Conservation (phyloP, 2,888 invertebrate genomes). For the Perizoma flavofasciatum region DNA sequence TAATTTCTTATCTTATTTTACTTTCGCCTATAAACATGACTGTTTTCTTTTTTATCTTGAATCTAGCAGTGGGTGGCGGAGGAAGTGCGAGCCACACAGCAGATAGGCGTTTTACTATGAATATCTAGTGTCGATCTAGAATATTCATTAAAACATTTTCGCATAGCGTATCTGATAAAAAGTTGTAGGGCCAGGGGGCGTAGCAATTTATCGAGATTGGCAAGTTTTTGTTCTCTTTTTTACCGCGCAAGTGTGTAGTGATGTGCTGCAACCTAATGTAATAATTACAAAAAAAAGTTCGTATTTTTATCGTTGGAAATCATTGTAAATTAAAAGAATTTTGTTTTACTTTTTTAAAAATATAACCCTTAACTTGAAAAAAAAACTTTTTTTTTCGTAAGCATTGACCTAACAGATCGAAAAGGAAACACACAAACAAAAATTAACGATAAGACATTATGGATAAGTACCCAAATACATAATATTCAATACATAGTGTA, state of each 20-base stretch:
- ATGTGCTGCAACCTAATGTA: background rate
- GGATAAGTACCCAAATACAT: too few relatives aligned
- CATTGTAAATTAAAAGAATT: too few relatives aligned
- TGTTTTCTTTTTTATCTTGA: conserved; percentile 31
- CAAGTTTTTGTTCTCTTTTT: conserved; percentile 48
- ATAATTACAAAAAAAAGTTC: background rate
- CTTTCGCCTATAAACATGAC: background rate
- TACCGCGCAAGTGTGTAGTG: conserved; percentile 23
- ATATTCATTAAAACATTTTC: conserved; percentile 67
- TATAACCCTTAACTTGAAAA: too few relatives aligned
- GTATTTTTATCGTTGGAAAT: too few relatives aligned
- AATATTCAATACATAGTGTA: too few relatives aligned
- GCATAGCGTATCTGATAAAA: conserved; percentile 71
- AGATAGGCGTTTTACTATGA: conserved; percentile 57
- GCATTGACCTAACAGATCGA: too few relatives aligned
- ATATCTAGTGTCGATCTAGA: conserved; percentile 68
- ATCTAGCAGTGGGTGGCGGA: conserved; percentile 60
- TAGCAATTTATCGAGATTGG: conserved; percentile 72
- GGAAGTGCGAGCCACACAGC: conserved; percentile 48
- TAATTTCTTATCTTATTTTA: conserved; percentile 38
- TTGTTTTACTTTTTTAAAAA: too few relatives aligned
- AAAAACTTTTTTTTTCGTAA: too few relatives aligned
- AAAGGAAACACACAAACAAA: too few relatives aligned
- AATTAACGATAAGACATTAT: too few relatives aligned
- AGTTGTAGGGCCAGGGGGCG: conserved; percentile 63